Conservation (phyloP, 2,888 invertebrate genomes). For the Amphipyra berbera region DNA sequence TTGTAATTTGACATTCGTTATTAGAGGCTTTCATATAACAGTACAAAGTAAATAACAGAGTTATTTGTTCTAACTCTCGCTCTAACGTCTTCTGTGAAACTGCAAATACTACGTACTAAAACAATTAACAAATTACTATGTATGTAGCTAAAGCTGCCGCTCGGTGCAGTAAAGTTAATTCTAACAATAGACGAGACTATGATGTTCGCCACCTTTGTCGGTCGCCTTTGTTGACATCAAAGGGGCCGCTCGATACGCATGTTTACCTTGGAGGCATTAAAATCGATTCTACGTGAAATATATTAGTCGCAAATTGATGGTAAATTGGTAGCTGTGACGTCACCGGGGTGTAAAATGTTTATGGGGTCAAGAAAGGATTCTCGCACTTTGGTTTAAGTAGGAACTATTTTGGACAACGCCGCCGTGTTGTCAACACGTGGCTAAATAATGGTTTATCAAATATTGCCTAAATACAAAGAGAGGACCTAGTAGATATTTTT, state of each 20-base stretch:
- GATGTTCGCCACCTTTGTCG: slow-evolving; percentile 81
- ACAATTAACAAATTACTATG: slow-evolving; percentile 49
- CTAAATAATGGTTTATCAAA: too few relatives aligned
- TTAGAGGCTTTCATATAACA: too few relatives aligned
- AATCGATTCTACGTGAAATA: slow-evolving; percentile 76
- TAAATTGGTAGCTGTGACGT: slow-evolving; percentile 57
- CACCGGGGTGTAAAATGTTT: slow-evolving; percentile 45
- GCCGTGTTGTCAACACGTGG: background rate
- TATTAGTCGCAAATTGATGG: slow-evolving; percentile 72
- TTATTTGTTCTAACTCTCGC: background rate
- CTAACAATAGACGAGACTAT: slow-evolving; percentile 67
- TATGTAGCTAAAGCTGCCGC: slow-evolving; percentile 43
- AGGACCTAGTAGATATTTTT: too few relatives aligned
- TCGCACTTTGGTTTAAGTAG: background rate
- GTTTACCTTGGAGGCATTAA: slow-evolving; percentile 74
- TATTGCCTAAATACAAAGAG: too few relatives aligned
- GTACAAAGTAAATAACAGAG: background rate
- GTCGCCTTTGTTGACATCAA: slow-evolving; percentile 79
- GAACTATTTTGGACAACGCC: background rate
- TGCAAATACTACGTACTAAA: slow-evolving; percentile 46
- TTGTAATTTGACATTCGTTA: too few relatives aligned
- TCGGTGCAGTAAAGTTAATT: slow-evolving; percentile 60
- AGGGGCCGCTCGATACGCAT: slow-evolving; percentile 79
- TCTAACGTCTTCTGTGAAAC: slow-evolving; percentile 22
- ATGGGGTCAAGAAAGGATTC: slow-evolving; percentile 26